phyloP scores from a whole-genome alignment of 2,797 vertebrate genomes.

The Onychomys leucogaster region DNA sequence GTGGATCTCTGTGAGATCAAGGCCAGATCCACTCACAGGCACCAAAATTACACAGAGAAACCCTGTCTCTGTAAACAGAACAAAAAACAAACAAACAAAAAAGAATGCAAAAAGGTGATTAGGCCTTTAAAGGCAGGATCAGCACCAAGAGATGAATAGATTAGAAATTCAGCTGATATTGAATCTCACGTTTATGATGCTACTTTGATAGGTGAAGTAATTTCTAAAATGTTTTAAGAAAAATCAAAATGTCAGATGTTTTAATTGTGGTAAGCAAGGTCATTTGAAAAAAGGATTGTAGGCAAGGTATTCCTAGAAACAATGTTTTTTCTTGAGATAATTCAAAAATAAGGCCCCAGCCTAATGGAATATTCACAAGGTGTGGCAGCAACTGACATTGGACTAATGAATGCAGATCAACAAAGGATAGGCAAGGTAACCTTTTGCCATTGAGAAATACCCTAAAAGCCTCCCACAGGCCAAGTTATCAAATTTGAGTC shows the following conservation, averaged over 20 bases:
- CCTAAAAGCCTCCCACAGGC: not conserved
- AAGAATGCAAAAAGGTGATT: not conserved
- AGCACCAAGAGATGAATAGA: not conserved
- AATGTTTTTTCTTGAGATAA: not conserved
- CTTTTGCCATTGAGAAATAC: not conserved
- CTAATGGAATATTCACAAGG: not conserved
- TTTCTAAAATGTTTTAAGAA: not conserved
- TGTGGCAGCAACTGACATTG: not conserved
- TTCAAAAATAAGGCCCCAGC: not conserved
- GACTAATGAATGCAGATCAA: not conserved
- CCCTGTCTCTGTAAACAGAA: too few relatives aligned
- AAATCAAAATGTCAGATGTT: not conserved
- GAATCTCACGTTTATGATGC: not conserved
- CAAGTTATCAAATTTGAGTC: not conserved
- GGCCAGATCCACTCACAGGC: too few relatives aligned
- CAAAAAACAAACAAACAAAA: too few relatives aligned
- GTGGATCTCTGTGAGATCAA: too few relatives aligned
- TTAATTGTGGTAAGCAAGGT: not conserved
- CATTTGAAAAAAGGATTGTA: not conserved
- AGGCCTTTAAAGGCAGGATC: not conserved
- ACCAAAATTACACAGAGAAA: too few relatives aligned
- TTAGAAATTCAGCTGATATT: not conserved
- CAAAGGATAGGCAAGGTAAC: not conserved
- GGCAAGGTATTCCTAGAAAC: not conserved
- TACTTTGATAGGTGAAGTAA: not conserved